Percentiles rank a stretch among this genome's conserved stretches.
These are phyloP conservation scores for Lasiurus cinereus DNA, from an alignment of 2,113 vertebrate species.

Conservation along the genomic window DNA sequence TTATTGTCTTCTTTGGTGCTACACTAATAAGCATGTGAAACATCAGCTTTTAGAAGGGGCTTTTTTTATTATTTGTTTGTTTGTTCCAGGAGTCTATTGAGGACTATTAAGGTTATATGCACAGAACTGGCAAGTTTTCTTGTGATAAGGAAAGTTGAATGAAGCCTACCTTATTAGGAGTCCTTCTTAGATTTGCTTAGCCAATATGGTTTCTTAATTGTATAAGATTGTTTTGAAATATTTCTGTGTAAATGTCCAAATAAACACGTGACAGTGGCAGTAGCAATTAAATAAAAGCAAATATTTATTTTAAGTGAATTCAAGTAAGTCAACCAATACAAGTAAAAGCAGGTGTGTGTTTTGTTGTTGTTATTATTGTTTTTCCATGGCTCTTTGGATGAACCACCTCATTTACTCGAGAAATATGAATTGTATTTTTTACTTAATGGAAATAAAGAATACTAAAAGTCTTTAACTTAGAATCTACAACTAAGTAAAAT, in stretches of 20 bases:
- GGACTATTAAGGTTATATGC: not conserved
- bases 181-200: not conserved
- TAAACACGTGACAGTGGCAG: not conserved
- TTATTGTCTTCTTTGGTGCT: constrained; percentile 19
- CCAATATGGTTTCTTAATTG: not conserved
- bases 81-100: constrained; percentile 19
- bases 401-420: not conserved
- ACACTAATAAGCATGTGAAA: constrained; percentile 33
- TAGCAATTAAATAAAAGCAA: not conserved
- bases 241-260: not conserved
- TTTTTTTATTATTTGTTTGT: not conserved
- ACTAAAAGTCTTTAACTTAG: not conserved
- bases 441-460: not conserved
- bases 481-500: not conserved
- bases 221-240: accelerated
- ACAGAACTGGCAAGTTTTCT: not conserved
- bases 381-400: not conserved
- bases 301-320: not conserved
- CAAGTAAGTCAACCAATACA: not conserved
- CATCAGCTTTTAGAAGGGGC: not conserved
- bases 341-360: accelerated
- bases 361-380: not conserved
- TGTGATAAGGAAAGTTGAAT: not conserved
- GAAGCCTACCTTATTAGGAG: not conserved
- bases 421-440: not conserved